These are phyloP conservation scores for Paraescarpia echinospica DNA, from an alignment of 1,140 invertebrate genomes.

Conservation along the genomic window DNA sequence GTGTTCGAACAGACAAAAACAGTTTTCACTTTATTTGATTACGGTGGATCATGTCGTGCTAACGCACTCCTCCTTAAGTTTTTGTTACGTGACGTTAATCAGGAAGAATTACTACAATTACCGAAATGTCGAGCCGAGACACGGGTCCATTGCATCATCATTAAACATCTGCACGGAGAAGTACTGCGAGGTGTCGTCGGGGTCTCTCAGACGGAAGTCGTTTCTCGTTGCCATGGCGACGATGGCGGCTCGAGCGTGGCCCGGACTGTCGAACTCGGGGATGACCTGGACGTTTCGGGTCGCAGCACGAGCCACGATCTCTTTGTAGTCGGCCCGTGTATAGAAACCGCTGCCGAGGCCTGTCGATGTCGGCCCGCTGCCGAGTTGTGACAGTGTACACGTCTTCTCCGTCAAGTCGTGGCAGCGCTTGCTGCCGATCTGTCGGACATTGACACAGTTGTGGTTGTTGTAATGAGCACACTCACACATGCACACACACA, in stretches of 20 bases:
- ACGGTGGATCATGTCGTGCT: too few species aligned
- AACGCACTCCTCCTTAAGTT: too few species aligned
- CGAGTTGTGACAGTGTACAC: constrained; percentile 46
- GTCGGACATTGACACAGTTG: neutral
- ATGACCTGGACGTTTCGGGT: constrained; percentile 38
- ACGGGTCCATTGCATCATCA: constrained; percentile 53
- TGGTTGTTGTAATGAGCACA: too few species aligned
- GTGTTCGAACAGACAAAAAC: too few species aligned
- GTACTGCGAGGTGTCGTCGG: constrained; percentile 44
- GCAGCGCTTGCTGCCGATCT: constrained; percentile 47
- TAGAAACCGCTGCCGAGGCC: constrained; percentile 45
- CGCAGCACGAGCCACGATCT: constrained; percentile 44
- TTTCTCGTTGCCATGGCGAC: constrained; percentile 28
- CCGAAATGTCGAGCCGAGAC: constrained; percentile 43
- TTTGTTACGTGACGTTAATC: too few species aligned
- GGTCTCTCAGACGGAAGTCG: constrained; percentile 37
- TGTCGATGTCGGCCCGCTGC: constrained; percentile 39
- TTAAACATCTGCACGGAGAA: constrained; percentile 46
- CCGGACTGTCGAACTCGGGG: constrained; percentile 53
- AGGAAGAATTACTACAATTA: neutral
- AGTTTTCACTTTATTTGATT: too few species aligned
- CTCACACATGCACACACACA: too few species aligned
- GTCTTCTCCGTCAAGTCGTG: constrained; percentile 40
- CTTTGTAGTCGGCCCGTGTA: constrained; percentile 43
- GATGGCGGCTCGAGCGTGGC: constrained; percentile 49